Base-by-base conservation (phyloP, 2,888 invertebrate genomes). In the Ornithoptera priamus region DNA sequence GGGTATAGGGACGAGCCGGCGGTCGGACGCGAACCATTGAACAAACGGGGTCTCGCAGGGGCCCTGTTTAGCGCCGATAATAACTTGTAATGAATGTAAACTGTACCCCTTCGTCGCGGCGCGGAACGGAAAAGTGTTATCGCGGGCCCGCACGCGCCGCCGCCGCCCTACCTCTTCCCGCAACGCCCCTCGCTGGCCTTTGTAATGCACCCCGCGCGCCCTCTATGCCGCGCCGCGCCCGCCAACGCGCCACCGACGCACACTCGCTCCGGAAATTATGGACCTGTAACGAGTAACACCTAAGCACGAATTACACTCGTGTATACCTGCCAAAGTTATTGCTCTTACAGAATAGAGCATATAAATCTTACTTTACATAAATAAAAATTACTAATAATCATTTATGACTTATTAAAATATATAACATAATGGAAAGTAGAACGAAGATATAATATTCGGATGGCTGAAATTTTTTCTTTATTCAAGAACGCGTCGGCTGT, bases 1-100 rank as follows among this genome's bases (percentile, higher is more conserved):
- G 72, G 66, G 72, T 75, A 78, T 81, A 80, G 18, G 5, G 80
- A 80, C 78, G 77, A 79, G 77, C 72, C 73, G 73, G 73, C 73
- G 71, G 75, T 74, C 77, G 76, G 81, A 80, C 80, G 82, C 83
- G 84, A 80, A 77, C 85, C 85, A 86, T 87, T 84, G 87, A 85
- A 76, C 85, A 82, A 82, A 84, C 82, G 85, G 82, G 30, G 85
- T 83, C 84, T 84, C 85, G 69, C 76, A 81, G 84, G 86, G 83
- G 84, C 82, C 71, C 79, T 88, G 88, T 87, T 88, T 87, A 87
- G 83, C 78, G 81, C 78, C 84, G 91, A 90, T 91, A 90, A 90
- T 90, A 86, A 86, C 85, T 82, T 78, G 85, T 88, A 89, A 90
- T 90, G 89, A 88, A 87, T 85, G 85, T 87, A 86, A 87, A 85